Evolutionary conservation across 2,888 invertebrate genomes (phyloP).

Genomic region (Amiota communis): DNA sequence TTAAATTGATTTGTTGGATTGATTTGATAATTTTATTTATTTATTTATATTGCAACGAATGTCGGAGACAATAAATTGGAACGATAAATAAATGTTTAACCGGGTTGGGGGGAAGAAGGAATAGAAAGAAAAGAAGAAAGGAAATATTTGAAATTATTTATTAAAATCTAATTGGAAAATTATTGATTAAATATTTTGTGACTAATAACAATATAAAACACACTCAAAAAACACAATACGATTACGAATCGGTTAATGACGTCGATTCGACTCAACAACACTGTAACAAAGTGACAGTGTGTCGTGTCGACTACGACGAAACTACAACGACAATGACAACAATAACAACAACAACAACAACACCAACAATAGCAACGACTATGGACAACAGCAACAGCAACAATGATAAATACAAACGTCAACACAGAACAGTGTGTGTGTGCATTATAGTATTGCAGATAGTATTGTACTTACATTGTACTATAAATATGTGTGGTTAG

Average conservation of each 20-base stretch:
- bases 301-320: background rate
- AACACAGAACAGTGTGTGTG: constrained; percentile 7
- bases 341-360: too few relatives aligned
- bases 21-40: background rate
- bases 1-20: constrained; percentile 12
- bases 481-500: background rate
- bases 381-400: background rate
- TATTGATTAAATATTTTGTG: constrained; percentile 62
- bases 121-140: constrained; percentile 25
- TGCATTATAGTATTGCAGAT: background rate
- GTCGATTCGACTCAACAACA: background rate
- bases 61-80: background rate
- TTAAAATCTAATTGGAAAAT: constrained; percentile 62
- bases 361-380: background rate
- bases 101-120: constrained; percentile 29
- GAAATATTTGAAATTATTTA: constrained; percentile 54
- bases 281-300: background rate
- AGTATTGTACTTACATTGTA: background rate
- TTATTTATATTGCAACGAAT: constrained; percentile 9
- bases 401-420: background rate
- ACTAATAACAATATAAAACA: constrained; percentile 60
- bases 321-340: constrained; percentile 58
- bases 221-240: constrained; percentile 57
- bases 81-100: too few relatives aligned
- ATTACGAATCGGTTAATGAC: constrained; percentile 58